phyloP scores from a whole-genome alignment of 2,797 vertebrate genomes.

The Periparus ater region DNA sequence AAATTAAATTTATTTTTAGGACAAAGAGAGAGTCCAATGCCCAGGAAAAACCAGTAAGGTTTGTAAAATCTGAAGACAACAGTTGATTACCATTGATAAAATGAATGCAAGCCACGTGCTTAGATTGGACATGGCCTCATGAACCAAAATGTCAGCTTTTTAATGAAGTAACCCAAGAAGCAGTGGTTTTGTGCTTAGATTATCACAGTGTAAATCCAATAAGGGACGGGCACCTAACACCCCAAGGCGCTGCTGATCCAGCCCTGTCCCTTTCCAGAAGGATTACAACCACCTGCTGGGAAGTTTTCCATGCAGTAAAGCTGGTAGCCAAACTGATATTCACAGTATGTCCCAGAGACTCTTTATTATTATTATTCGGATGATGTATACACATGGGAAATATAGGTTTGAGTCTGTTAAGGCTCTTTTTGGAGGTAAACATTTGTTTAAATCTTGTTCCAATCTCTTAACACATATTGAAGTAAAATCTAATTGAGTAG shows the following conservation, averaged over 20 bases:
- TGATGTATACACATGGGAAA: conserved; percentile 3
- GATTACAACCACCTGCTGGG: conserved; percentile 24
- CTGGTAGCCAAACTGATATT: conserved; percentile 27
- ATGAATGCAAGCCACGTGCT: background rate
- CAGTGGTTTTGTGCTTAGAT: background rate
- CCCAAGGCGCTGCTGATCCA: background rate
- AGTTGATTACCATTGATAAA: background rate
- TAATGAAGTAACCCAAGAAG: background rate
- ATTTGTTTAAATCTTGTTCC: conserved; percentile 44
- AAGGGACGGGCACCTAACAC: conserved; percentile 14
- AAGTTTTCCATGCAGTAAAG: conserved; percentile 15
- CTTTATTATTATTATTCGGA: background rate
- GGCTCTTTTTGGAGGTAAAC: background rate
- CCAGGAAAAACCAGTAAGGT: background rate
- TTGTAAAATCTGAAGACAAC: background rate
- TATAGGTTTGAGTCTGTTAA: background rate
- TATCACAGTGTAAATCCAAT: conserved; percentile 34
- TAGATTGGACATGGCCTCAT: background rate
- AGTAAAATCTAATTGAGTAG: conserved; percentile 55
- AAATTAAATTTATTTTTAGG: conserved; percentile 23
- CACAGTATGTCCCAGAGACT: background rate
- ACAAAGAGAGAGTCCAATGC: background rate
- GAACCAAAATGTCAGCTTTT: background rate
- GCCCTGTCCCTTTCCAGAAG: background rate
- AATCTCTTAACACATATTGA: conserved; percentile 52